Conservation (phyloP, 2,888 invertebrate genomes). For the Atherix ibis region DNA sequence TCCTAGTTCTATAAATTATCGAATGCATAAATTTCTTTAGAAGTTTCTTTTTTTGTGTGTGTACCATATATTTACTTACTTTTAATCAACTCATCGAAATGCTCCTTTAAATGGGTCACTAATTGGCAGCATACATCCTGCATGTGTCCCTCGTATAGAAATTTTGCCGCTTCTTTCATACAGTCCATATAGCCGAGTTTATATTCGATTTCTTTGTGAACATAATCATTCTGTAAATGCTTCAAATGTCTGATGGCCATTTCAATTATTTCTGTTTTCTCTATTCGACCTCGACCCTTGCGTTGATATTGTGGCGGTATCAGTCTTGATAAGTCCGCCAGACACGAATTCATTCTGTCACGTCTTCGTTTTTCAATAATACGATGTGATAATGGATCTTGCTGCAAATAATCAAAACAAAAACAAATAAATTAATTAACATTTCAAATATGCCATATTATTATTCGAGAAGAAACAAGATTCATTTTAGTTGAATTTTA, state of each 20-base stretch:
- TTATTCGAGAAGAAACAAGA: no score
- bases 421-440: slow-evolving; percentile 8
- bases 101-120: slow-evolving; percentile 67
- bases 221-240: slow-evolving; percentile 54
- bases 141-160: slow-evolving; percentile 71
- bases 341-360: slow-evolving; percentile 94
- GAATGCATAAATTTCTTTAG: no score
- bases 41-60: no score
- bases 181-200: slow-evolving; percentile 83
- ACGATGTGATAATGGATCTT: slow-evolving; percentile 96
- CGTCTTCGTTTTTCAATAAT: slow-evolving; percentile 91
- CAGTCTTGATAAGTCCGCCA: slow-evolving; percentile 82
- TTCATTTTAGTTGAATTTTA: no score
- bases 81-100: slow-evolving; percentile 50
- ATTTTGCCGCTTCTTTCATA: slow-evolving; percentile 75
- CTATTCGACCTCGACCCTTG: slow-evolving; percentile 88
- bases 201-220: slow-evolving; percentile 39
- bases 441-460: no score
- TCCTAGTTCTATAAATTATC: no score
- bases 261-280: slow-evolving; percentile 96
- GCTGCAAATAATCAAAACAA: slow-evolving; percentile 32
- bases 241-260: slow-evolving; percentile 94
- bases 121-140: slow-evolving; percentile 71
- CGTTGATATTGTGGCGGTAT: slow-evolving; percentile 87
- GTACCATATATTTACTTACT: slow-evolving; percentile 33